Evolutionary conservation across 2,113 vertebrate genomes (phyloP).

Genomic region (Speoplatyrhinus poulsoni): DNA sequence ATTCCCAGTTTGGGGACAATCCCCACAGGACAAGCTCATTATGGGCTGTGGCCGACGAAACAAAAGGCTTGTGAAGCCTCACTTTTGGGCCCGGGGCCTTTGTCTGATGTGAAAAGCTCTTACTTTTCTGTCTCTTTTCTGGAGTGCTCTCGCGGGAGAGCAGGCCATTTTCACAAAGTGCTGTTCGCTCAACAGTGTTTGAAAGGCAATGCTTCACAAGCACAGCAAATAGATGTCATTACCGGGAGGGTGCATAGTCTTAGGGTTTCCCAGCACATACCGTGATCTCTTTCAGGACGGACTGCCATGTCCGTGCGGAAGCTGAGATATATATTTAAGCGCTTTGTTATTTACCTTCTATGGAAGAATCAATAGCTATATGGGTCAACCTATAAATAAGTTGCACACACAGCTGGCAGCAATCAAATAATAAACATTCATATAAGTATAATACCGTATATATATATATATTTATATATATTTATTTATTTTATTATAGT

Average conservation of each 20-base stretch:
- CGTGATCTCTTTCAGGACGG: conserved; percentile 35
- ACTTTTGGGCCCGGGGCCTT: conserved; percentile 45
- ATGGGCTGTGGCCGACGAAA: conserved; percentile 46
- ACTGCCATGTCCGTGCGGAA: conserved; percentile 14
- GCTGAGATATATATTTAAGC: conserved; percentile 3
- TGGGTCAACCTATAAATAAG: conserved; percentile 14
- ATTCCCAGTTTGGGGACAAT: conserved; percentile 14
- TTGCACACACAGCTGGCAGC: conserved; percentile 7
- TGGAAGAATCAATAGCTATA: conserved; percentile 6
- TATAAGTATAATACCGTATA: conserved; percentile 63
- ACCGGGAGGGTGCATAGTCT: conserved; percentile 64
- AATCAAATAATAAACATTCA: conserved; percentile 32
- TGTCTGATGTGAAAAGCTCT: conserved; percentile 70
- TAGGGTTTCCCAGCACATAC: conserved; percentile 36
- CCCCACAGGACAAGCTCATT: conserved; percentile 34
- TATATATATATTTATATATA: conserved; percentile 68
- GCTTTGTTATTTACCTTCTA: conserved; percentile 22
- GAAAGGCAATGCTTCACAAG: conserved; percentile 71
- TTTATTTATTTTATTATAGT: conserved; percentile 48
- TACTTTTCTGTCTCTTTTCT: conserved; percentile 67
- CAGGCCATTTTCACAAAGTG: conserved; percentile 80
- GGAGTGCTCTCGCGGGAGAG: conserved; percentile 70
- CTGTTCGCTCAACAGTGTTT: conserved; percentile 70
- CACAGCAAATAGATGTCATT: conserved; percentile 76
- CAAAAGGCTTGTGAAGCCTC: conserved; percentile 33